Conservation (phyloP, 2,888 invertebrate species). For the Alcis repandata region DNA sequence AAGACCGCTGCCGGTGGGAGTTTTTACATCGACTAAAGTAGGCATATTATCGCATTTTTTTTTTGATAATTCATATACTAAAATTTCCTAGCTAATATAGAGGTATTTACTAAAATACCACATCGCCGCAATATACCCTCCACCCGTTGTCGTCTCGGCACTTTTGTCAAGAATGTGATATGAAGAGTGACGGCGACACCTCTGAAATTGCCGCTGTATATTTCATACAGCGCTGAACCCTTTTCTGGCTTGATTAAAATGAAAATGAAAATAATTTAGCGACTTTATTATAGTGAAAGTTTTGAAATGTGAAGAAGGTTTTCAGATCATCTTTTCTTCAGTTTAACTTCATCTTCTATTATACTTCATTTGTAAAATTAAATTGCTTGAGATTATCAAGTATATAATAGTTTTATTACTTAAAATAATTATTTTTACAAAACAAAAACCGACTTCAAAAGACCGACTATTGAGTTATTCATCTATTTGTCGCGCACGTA, state of each 20-base stretch:
- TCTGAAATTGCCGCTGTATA: constrained; percentile 36
- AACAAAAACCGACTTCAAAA: no score
- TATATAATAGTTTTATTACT: no score
- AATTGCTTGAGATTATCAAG: no score
- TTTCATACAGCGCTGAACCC: constrained; percentile 30
- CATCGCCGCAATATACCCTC: constrained; percentile 6
- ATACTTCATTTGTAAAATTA: no score
- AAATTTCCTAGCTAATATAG: no score
- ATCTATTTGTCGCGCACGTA: no score
- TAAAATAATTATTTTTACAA: no score
- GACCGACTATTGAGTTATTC: no score
- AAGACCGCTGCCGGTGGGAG: no score
- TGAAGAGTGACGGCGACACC: constrained; percentile 35
- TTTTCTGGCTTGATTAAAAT: constrained; percentile 30
- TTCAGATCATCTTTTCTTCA: not conserved
- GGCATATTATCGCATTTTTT: no score
- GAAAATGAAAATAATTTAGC: constrained; percentile 23
- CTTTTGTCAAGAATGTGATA: constrained; percentile 39
- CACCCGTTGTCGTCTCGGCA: constrained; percentile 11
- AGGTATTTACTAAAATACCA: constrained; percentile 5
- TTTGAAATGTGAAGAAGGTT: not conserved
- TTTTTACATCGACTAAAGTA: no score
- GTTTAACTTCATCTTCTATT: not conserved
- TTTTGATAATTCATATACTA: no score
- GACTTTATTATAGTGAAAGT: not conserved